Conservation (phyloP, 2,888 invertebrate genomes). For the Chesias legatella region DNA sequence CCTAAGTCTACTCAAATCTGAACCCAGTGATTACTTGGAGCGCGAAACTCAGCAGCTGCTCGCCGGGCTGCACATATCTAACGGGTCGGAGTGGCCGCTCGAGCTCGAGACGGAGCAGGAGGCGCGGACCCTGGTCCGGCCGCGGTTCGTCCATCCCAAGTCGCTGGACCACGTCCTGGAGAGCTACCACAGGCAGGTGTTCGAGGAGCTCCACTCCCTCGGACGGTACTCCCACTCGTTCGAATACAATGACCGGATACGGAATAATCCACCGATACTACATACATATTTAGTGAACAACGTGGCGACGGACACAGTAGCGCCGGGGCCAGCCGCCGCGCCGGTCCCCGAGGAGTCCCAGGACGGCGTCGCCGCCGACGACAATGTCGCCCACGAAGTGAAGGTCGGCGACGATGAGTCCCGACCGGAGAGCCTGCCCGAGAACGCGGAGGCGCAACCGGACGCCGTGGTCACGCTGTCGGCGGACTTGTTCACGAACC, state of each 20-base stretch:
- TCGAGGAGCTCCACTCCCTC: slow-evolving; percentile 86
- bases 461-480: slow-evolving; percentile 68
- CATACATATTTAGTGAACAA: slow-evolving; percentile 77
- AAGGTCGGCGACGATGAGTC: slow-evolving; percentile 63
- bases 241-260: slow-evolving; percentile 69
- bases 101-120: slow-evolving; percentile 81
- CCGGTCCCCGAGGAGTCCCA: slow-evolving; percentile 42
- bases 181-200: slow-evolving; percentile 86
- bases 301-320: slow-evolving; percentile 70
- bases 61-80: slow-evolving; percentile 81
- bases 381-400: slow-evolving; percentile 71
- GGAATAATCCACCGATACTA: slow-evolving; percentile 54
- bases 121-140: slow-evolving; percentile 78
- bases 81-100: slow-evolving; percentile 85
- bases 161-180: slow-evolving; percentile 85
- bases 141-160: slow-evolving; percentile 85
- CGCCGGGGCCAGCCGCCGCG: slow-evolving; percentile 54
- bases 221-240: slow-evolving; percentile 70
- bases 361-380: slow-evolving; percentile 67
- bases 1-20: slow-evolving; percentile 88
- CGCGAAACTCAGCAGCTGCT: slow-evolving; percentile 75
- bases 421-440: slow-evolving; percentile 9
- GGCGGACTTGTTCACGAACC: slow-evolving; percentile 57
- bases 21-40: slow-evolving; percentile 85
- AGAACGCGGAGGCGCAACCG: slow-evolving; percentile 33